A percentile compares a stretch with the other conserved stretches of the same genome.
phyloP scores from a whole-genome alignment of 2,888 invertebrate species.

The Protula sp. region DNA sequence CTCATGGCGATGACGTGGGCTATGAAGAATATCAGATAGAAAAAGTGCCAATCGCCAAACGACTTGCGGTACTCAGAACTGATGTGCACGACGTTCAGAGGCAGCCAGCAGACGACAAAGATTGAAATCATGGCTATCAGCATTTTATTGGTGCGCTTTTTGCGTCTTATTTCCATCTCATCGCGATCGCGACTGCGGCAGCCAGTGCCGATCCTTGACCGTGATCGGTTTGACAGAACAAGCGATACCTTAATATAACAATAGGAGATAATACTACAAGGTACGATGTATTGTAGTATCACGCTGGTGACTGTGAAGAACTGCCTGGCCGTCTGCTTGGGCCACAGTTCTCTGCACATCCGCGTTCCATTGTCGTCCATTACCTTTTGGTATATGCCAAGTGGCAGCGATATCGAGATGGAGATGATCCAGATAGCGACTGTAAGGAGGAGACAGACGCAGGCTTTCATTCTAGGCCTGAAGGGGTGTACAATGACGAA shows the following conservation, averaged over 20 bases:
- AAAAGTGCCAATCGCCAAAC: constrained; percentile 32
- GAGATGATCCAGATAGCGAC: constrained; percentile 86
- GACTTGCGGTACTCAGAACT: constrained; percentile 35
- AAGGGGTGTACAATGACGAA: constrained; percentile 96
- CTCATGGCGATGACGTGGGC: constrained; percentile 49
- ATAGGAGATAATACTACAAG: constrained; percentile 18
- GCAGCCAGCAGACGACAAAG: constrained; percentile 50
- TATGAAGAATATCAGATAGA: constrained; percentile 39
- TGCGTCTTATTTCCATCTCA: too few species aligned
- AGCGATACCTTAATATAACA: constrained; percentile 50
- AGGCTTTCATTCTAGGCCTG: constrained; percentile 81
- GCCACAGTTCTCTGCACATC: constrained; percentile 67
- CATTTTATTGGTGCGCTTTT: constrained; percentile 42
- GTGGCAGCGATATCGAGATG: constrained; percentile 80
- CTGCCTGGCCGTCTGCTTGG: constrained; percentile 72
- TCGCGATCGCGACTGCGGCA: not conserved
- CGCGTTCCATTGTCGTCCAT: constrained; percentile 20
- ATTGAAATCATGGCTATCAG: constrained; percentile 43
- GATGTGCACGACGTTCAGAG: constrained; percentile 43
- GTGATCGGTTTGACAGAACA: constrained; percentile 76
- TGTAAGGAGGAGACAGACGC: constrained; percentile 79
- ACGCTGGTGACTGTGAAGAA: constrained; percentile 68
- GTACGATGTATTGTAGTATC: constrained; percentile 25
- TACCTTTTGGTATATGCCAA: constrained; percentile 70
- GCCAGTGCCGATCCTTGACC: constrained; percentile 72